phyloP scores from a whole-genome alignment of 53 echinoderm and acorn worm genomes.

The Stichopus horrens region DNA sequence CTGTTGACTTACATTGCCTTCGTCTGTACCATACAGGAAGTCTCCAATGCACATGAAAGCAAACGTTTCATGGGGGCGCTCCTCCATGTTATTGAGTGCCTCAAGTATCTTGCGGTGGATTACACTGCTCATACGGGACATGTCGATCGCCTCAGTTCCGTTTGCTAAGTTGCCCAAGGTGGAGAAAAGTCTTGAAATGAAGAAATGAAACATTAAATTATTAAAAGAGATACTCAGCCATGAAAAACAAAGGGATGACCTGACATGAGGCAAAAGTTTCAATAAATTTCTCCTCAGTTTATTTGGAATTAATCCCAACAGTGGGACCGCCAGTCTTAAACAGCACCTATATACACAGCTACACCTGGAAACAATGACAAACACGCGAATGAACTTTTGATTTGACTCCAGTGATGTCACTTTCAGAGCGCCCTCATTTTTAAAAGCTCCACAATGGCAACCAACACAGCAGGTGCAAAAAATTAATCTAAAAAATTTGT shows the following conservation, averaged over 20 bases:
- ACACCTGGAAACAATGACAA: no score
- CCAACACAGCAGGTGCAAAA: background rate
- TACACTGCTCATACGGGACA: slow-evolving; percentile 76
- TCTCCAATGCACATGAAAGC: slow-evolving; percentile 96
- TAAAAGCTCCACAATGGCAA: no score
- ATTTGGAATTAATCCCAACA: no score
- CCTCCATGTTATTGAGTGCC: slow-evolving; percentile 90
- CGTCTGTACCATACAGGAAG: slow-evolving; percentile 75
- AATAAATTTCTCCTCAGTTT: no score
- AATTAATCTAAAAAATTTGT: background rate
- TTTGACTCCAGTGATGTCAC: no score
- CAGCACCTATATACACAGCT: no score
- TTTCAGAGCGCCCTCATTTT: no score
- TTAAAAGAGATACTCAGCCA: no score
- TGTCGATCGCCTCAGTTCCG: slow-evolving; percentile 80
- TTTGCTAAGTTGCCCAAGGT: slow-evolving; percentile 59
- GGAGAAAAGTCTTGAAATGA: slow-evolving; percentile 49
- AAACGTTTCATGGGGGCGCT: slow-evolving; percentile 90
- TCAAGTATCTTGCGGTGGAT: slow-evolving; percentile 80
- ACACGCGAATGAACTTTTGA: no score
- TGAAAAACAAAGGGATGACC: no score
- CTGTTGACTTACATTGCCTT: slow-evolving; percentile 60
- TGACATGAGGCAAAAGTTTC: no score
- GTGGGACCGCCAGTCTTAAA: no score
- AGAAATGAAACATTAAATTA: background rate